Evolutionary conservation across 2,888 invertebrate genomes (phyloP), one percentile per base, ranked within the genome.

Genomic region (Cryptocheilus praepositus): DNA sequence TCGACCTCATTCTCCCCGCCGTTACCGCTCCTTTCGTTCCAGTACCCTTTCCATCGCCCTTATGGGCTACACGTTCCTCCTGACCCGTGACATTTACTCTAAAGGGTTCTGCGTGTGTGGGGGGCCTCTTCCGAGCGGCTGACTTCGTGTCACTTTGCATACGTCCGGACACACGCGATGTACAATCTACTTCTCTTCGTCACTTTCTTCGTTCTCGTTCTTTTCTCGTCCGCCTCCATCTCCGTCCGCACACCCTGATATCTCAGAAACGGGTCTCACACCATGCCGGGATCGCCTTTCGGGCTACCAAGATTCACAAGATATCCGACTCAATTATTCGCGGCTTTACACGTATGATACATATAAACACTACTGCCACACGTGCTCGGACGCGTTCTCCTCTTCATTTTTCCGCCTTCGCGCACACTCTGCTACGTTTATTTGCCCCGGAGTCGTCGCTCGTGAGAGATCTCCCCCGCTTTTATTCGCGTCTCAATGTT

Each of bases 71-170:
- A 57, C 66, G 66, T 73, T 62, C 61, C 66, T 75, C 62, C 72
- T 68, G 74, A 76, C 74, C 70, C 72, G 62, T 64, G 62, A 72
- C 64, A 67, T 67, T 67, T 77, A 75, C 65, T 67, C 61, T 43
- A 66, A 69, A 73, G 68, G 36, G 44, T 25, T 56, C 55, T 46
- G 51, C 61, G n/a, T 57, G 56, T 54, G 73, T 67, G 74, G 74
- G 73, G 74, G 73, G 70, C 63, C 75, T 52, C 36, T 67, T 51
- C 71, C 71, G 67, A 57, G 58, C 71, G 68, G 59, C 65, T 67
- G 69, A 70, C 60, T 66, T 16, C 70, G 71, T 71, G 75, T 69
- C 75, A 75, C 67, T 74, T 75, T 59, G 66, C 74, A 61, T 70
- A 75, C 64, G 61, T 65, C 59, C 61, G 68, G 64, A 71, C 67